phyloP scores from a whole-genome alignment of 2,797 vertebrate species.

The Masticophis lateralis region DNA sequence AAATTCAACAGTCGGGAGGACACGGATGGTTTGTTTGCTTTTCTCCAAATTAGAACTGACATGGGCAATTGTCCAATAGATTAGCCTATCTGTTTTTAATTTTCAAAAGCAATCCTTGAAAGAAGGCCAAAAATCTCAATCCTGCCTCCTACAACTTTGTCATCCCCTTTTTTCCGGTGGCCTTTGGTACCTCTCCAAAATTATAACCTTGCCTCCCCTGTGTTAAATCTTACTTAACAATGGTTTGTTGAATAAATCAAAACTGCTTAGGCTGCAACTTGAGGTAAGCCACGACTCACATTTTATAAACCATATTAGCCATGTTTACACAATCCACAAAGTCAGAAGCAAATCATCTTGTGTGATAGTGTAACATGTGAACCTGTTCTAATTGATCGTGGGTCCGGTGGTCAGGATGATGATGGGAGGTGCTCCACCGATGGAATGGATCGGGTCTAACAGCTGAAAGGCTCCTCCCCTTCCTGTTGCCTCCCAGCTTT shows the following conservation, averaged over 20 bases:
- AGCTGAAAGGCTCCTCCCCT: too few species aligned
- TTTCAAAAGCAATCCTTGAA: background rate
- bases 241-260: background rate
- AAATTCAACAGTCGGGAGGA: background rate
- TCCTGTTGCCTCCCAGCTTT: too few species aligned
- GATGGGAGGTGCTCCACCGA: too few species aligned
- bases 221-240: background rate
- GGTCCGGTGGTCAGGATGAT: too few species aligned
- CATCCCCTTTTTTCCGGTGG: background rate
- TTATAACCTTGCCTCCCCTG: background rate
- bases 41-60: background rate
- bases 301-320: background rate
- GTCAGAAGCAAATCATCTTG: background rate
- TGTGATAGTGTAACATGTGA: background rate
- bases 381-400: too few species aligned
- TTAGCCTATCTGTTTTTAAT: background rate
- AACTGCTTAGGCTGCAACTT: background rate
- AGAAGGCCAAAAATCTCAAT: background rate
- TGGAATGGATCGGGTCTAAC: too few species aligned
- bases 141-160: background rate
- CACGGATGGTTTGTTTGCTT: background rate
- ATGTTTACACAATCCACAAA: background rate
- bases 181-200: background rate
- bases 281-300: background rate
- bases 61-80: background rate